phyloP scores from a whole-genome alignment of 1,140 invertebrate species.

The Helicoverpa armigera region DNA sequence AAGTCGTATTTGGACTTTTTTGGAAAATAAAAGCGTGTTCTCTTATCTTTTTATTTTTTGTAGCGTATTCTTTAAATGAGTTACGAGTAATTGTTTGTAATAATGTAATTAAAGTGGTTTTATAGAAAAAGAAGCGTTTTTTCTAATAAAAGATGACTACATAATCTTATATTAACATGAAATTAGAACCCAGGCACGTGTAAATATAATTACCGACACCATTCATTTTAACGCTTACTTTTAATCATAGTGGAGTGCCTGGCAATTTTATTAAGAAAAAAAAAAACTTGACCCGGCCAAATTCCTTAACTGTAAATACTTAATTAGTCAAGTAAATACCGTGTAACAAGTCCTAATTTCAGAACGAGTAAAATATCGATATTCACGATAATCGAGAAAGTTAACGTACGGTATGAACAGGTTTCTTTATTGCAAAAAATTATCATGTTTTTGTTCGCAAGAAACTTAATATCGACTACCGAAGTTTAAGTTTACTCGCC shows the following conservation, averaged over 20 bases:
- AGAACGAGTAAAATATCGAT: slow-evolving; percentile 31
- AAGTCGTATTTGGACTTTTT: too few relatives aligned
- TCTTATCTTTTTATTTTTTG: slow-evolving; percentile 3
- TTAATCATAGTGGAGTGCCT: background rate
- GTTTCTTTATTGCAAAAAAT: slow-evolving; percentile 47
- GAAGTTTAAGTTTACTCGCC: slow-evolving; percentile 60
- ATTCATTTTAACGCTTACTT: background rate
- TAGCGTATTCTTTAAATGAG: slow-evolving; percentile 45
- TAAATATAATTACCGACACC: background rate
- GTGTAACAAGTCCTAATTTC: slow-evolving; percentile 41
- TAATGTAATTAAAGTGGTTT: too few relatives aligned
- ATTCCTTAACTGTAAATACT: slow-evolving; percentile 16
- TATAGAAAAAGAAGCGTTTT: too few relatives aligned
- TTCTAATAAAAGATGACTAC: too few relatives aligned
- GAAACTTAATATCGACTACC: slow-evolving; percentile 64
- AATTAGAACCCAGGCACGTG: background rate
- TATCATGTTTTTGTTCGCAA: slow-evolving; percentile 54
- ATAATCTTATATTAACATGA: background rate
- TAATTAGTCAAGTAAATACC: slow-evolving; percentile 21
- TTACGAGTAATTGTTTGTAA: slow-evolving; percentile 9
- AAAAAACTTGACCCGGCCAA: background rate
- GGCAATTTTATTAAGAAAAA: background rate
- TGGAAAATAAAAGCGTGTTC: too few relatives aligned
- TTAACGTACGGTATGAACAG: slow-evolving; percentile 34
- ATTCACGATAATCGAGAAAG: slow-evolving; percentile 49